phyloP scores from a whole-genome alignment of 1,140 invertebrate species.

The Meloidogyne exigua region DNA sequence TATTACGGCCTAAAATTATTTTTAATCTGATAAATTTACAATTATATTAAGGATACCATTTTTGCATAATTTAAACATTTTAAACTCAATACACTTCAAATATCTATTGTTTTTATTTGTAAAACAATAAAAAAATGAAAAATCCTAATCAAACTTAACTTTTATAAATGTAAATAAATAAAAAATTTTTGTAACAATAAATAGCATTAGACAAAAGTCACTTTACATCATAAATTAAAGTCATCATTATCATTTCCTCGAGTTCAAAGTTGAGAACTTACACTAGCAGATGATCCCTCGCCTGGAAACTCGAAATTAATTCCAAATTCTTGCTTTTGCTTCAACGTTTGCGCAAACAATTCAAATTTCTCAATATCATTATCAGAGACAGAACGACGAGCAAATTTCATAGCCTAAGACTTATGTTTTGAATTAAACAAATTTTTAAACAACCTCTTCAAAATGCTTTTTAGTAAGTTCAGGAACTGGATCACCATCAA shows the following conservation, averaged over 20 bases:
- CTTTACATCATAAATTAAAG: no score
- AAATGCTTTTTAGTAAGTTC: constrained; percentile 95
- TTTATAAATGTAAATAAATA: no score
- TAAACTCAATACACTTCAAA: no score
- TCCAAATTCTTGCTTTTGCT: constrained; percentile 97
- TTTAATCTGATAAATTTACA: no score
- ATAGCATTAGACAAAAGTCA: no score
- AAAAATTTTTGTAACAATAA: no score
- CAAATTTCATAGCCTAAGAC: constrained; percentile 89
- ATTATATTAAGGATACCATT: no score
- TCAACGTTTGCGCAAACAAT: constrained; percentile 99
- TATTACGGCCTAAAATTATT: no score
- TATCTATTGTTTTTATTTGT: no score
- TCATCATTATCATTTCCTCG: constrained; percentile 58
- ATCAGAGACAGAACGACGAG: constrained; percentile 95
- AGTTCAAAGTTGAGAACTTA: not conserved
- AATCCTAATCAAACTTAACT: no score
- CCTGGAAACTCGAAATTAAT: constrained; percentile 81
- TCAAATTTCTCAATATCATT: constrained; percentile 99
- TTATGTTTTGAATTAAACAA: not conserved
- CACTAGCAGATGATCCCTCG: constrained; percentile 4
- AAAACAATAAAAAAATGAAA: no score
- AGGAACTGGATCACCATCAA: constrained; percentile 94
- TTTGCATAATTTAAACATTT: no score
- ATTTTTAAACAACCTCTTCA: constrained; percentile 73